phyloP scores from a whole-genome alignment of 2,113 vertebrate species.

The Dermatemys mawii region DNA sequence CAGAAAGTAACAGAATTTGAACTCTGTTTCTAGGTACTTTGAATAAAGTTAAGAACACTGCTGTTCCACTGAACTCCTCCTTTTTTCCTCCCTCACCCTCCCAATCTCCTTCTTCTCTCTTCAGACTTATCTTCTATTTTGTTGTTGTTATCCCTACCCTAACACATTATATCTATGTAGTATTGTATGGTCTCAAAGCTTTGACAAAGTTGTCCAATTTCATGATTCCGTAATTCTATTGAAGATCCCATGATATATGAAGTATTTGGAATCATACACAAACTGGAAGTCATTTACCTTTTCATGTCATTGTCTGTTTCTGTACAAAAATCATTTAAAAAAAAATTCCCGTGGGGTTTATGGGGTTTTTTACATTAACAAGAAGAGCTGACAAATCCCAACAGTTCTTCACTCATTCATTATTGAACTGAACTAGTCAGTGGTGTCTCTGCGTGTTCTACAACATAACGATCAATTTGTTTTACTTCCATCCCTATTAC shows the following conservation, averaged over 20 bases:
- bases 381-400: background rate
- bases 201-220: background rate
- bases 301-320: background rate
- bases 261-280: background rate
- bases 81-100: background rate
- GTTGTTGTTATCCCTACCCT: background rate
- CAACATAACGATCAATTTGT: background rate
- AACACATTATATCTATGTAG: background rate
- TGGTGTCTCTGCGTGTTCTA: background rate
- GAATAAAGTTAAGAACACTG: background rate
- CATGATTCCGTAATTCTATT: background rate
- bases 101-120: background rate
- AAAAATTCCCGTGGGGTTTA: background rate
- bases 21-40: background rate
- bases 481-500: background rate
- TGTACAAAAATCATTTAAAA: background rate
- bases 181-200: background rate
- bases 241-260: background rate
- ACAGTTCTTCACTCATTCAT: background rate
- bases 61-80: background rate
- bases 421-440: background rate
- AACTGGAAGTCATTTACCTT: background rate
- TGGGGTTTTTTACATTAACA: background rate
- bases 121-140: background rate
- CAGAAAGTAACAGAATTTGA: background rate